Conservation (phyloP, 1,140 invertebrate species). For the Samia ricini region DNA sequence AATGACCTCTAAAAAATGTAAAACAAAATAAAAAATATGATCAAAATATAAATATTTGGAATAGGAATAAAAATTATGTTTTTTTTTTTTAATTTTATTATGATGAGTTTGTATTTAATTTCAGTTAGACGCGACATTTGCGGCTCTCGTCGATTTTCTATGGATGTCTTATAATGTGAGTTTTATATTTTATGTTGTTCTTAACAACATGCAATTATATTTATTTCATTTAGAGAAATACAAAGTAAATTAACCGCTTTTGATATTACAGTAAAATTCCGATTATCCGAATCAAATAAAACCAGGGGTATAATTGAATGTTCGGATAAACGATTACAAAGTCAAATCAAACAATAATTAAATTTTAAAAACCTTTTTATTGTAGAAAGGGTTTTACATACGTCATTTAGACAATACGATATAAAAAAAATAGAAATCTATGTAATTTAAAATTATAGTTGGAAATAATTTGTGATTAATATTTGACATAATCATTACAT, state of each 20-base stretch:
- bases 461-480: no score
- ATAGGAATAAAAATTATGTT: not conserved
- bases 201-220: slow-evolving; percentile 3
- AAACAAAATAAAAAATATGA: not conserved
- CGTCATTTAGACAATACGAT: no score
- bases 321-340: no score
- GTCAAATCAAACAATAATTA: no score
- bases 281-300: no score
- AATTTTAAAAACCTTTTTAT: no score
- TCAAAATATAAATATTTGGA: not conserved
- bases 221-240: not conserved
- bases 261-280: not conserved
- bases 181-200: slow-evolving; percentile 28
- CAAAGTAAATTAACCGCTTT: not conserved
- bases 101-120: slow-evolving; percentile 52
- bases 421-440: no score
- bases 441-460: no score
- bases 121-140: slow-evolving; percentile 87
- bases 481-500: no score
- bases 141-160: slow-evolving; percentile 84
- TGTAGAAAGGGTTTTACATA: no score
- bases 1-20: no score
- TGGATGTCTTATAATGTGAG: slow-evolving; percentile 93
- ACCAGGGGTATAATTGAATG: no score
- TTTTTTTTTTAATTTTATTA: slow-evolving; percentile 61